Evolutionary conservation across 2,888 invertebrate species (phyloP).

Genomic region (Cephus pulcher): DNA sequence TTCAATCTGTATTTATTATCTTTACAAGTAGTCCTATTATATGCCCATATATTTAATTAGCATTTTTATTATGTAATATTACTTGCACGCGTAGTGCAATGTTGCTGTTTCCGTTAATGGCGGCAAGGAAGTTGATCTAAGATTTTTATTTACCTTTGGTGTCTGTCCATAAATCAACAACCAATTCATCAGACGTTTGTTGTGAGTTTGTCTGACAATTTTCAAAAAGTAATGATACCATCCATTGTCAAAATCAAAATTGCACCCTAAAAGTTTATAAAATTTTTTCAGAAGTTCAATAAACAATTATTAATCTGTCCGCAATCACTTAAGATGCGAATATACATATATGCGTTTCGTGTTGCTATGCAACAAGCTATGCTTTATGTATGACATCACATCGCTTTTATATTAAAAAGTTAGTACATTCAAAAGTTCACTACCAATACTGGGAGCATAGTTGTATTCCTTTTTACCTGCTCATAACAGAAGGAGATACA

Average conservation of each 20-base stretch:
- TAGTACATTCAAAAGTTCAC: not conserved
- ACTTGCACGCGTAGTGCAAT: not conserved
- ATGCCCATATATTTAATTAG: not conserved
- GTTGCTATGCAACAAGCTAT: not conserved
- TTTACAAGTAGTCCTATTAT: not conserved
- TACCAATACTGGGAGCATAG: not conserved
- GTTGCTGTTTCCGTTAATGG: not conserved
- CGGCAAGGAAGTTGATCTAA: not conserved
- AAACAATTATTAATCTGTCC: not conserved
- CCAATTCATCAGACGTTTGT: constrained; percentile 34
- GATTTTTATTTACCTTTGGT: not conserved
- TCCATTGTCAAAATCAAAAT: constrained; percentile 25
- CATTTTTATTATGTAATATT: not conserved
- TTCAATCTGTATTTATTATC: not conserved
- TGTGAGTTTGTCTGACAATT: constrained; percentile 26
- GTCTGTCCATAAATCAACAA: constrained; percentile 24
- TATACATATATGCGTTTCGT: not conserved
- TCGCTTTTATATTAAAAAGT: not conserved
- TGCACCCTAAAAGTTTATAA: constrained; percentile 27
- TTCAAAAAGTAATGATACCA: constrained; percentile 37
- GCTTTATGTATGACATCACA: not conserved
- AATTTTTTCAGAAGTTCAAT: not conserved
- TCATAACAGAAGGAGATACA: not conserved
- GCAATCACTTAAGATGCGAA: not conserved
- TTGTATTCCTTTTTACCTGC: not conserved